Conservation (phyloP, 2,113 vertebrate species). For the Chlamydotis undulata region DNA sequence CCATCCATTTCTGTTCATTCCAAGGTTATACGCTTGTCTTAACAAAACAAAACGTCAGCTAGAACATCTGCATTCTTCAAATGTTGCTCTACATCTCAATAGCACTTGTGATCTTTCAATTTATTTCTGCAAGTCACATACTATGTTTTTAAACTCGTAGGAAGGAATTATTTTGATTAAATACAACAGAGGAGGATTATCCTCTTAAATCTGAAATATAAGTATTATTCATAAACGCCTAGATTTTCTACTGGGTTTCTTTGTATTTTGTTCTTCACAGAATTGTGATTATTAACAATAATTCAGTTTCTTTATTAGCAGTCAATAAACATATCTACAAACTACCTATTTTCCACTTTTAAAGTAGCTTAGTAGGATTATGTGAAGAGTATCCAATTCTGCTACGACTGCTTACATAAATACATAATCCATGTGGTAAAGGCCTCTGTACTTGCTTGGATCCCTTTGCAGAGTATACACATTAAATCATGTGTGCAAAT, state of each 20-base stretch:
- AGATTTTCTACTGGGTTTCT: background rate
- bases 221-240: background rate
- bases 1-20: background rate
- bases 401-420: background rate
- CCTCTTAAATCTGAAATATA: background rate
- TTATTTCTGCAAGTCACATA: background rate
- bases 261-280: background rate
- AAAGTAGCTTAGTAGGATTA: background rate
- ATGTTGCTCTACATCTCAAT: background rate
- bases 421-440: background rate
- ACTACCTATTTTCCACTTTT: background rate
- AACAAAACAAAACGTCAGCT: background rate
- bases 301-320: background rate
- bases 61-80: background rate
- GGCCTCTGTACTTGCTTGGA: background rate
- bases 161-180: background rate
- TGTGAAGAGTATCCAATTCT: background rate
- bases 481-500: background rate
- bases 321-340: background rate
- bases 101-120: background rate
- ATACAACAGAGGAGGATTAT: background rate
- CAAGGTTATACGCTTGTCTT: background rate
- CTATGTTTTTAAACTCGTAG: background rate
- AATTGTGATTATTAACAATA: background rate
- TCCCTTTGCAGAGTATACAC: background rate